Evolutionary conservation across 2,888 invertebrate species (phyloP).

Genomic region (Tachystola acroxantha): DNA sequence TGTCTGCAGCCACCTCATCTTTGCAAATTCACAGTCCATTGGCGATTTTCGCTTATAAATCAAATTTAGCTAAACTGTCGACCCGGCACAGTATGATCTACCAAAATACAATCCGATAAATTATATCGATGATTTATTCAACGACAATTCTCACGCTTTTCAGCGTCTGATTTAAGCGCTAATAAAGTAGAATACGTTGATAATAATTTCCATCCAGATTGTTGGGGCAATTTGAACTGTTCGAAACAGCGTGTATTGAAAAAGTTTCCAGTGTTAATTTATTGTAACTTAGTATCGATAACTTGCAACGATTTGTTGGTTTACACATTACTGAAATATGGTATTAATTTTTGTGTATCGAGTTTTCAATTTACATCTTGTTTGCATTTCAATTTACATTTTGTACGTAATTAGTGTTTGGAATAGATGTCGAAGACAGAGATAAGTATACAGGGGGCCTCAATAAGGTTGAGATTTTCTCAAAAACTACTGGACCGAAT

Average conservation of each 20-base stretch:
- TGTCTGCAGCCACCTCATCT: too few species aligned
- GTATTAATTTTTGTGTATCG: too few species aligned
- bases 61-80: slow-evolving; percentile 42
- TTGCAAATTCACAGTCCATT: slow-evolving; percentile 36
- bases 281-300: not conserved
- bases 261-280: slow-evolving; percentile 10
- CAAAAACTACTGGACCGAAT: too few species aligned
- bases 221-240: slow-evolving; percentile 3
- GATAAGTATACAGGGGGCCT: too few species aligned
- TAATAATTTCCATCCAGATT: slow-evolving; percentile 8
- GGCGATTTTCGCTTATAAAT: slow-evolving; percentile 42
- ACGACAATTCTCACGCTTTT: slow-evolving; percentile 4
- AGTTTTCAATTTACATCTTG: too few species aligned
- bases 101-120: slow-evolving; percentile 22
- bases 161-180: slow-evolving; percentile 15
- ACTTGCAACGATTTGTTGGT: too few species aligned
- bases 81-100: slow-evolving; percentile 21
- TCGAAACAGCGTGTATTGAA: slow-evolving; percentile 14
- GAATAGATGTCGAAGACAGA: too few species aligned
- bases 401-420: too few species aligned
- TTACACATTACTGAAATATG: too few species aligned
- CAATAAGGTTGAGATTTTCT: too few species aligned
- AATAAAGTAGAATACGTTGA: slow-evolving; percentile 12
- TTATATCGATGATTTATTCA: slow-evolving; percentile 15
- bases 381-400: too few species aligned